phyloP scores from a whole-genome alignment of 2,797 vertebrate genomes.

The Helicolenus hilgendorfi region DNA sequence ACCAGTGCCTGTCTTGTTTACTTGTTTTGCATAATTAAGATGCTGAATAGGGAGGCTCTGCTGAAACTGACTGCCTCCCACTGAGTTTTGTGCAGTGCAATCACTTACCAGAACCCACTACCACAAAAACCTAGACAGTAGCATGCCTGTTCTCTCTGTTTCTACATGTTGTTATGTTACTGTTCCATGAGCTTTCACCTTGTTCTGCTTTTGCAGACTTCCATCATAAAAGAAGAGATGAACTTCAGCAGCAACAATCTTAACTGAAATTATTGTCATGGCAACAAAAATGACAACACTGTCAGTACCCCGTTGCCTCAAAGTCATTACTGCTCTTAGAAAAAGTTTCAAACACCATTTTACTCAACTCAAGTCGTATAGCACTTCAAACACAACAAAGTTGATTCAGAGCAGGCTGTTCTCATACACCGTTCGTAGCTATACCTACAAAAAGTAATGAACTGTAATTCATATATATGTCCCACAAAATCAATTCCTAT shows the following conservation, averaged over 20 bases:
- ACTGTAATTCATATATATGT: no score
- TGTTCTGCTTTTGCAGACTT: neutral
- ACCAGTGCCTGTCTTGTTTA: constrained; percentile 1
- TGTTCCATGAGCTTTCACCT: neutral
- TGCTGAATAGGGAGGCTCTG: neutral
- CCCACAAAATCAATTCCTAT: no score
- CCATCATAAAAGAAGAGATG: neutral
- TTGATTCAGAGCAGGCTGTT: neutral
- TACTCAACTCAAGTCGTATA: neutral
- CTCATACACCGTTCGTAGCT: no score
- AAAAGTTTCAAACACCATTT: neutral
- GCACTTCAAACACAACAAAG: neutral
- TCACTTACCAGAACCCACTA: neutral
- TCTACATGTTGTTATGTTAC: neutral
- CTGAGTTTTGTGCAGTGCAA: neutral
- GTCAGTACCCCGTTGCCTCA: neutral
- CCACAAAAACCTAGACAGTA: neutral
- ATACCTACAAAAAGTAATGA: no score
- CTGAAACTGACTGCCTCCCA: neutral
- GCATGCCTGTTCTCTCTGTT: neutral
- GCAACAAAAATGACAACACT: neutral
- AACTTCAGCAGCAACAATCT: neutral
- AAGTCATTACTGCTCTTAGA: neutral
- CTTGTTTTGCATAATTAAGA: constrained; percentile 39
- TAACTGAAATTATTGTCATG: neutral